Evolutionary conservation across 2,888 invertebrate genomes (phyloP), one percentile per base, ranked within the genome.

Genomic region (Boloria selene): DNA sequence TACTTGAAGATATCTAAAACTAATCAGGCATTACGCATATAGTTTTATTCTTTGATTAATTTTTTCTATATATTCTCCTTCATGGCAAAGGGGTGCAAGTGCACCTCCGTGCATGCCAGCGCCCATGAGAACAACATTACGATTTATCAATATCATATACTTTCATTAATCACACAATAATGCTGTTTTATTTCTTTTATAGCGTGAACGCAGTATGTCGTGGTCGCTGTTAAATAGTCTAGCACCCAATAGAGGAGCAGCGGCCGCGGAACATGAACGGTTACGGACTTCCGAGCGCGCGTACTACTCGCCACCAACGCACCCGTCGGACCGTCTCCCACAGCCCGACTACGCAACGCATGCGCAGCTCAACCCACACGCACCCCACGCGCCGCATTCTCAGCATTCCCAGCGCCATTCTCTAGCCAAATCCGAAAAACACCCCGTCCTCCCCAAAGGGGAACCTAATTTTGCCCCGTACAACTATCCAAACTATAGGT

Each of bases 391-490:
- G 64, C 80, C 87, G 47, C 74, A 74, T 60, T 53, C 74, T 13
- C 84, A 84, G 60, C 88, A 87, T 70, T 77, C 83, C 60, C 80
- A 86, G 49, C 79, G 85, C 51, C 77, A 85, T 63, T 74, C 82
- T 55, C 79, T 86, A 59, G 74, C 89, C 74, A 90, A 88, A 71
- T 79, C 83, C 18, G 90, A 90, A 68, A 88, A 89, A 74, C 77
- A 87, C 68, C 84, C 86, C 52, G 79, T 84, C 51, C 76, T 93
- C 14, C 93, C 92, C 68, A 95, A 95, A 79, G 94, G 94, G 60
- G 96, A 96, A 81, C 94, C 95, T 18, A 95, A 95, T 83, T 94
- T 94, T 77, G 92, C 93, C 61, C 88, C 95, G 73, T 96, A 95
- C 84, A 93, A 94, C 76, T 95, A 95, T 82, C 93, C 94, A 67